Base-by-base conservation (phyloP, 2,797 vertebrate genomes). In the Crocidura indochinensis region DNA sequence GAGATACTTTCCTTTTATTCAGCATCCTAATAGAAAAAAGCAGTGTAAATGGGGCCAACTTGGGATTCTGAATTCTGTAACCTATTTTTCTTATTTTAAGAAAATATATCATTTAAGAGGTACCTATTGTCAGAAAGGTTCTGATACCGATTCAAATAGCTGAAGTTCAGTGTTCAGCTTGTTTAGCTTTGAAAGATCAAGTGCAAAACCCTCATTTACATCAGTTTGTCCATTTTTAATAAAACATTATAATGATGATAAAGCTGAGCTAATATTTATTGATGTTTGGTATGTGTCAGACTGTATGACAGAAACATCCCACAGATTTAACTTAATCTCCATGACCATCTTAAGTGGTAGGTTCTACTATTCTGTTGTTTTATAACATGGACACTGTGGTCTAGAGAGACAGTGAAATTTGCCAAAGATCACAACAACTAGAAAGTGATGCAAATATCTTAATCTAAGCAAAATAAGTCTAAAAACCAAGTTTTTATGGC, bases 121-220 rank as follows among this genome's bases (percentile, higher is more conserved):
- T 17, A 74, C 24, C 67, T 76, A 27, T 90, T 90, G 11, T 49
- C 24, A 93, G 93, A 78, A 79, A 76, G 15, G 91, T 93, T 92
- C 49, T 87, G 68, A 74, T 79, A 90, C 27, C 29, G 72, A 84
- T 90, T 96, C 94, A 93, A 88, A 68, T 72, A 86, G 19, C 88
- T 88, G n/a, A 31, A 10, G 75, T 92, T 96, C 84, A 77, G 85
- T 69, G 38, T 85, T 62, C 77, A 77, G 91, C 67, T 85, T 86
- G 75, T 53, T 69, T 94, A 83, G 72, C 85, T 94, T 97, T 94
- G 90, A 85, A 96, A 95, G 95, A 65, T 84, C 67, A 10, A 85
- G 84, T 84, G 29, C 82, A 95, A 49, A 96, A 47, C n/a, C 64
- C 51, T 95, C 4, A 38, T 95, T 92, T 91, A 95, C 27, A 51